Evolutionary conservation across 2,113 vertebrate species (phyloP).

Genomic region (Candoia aspera): DNA sequence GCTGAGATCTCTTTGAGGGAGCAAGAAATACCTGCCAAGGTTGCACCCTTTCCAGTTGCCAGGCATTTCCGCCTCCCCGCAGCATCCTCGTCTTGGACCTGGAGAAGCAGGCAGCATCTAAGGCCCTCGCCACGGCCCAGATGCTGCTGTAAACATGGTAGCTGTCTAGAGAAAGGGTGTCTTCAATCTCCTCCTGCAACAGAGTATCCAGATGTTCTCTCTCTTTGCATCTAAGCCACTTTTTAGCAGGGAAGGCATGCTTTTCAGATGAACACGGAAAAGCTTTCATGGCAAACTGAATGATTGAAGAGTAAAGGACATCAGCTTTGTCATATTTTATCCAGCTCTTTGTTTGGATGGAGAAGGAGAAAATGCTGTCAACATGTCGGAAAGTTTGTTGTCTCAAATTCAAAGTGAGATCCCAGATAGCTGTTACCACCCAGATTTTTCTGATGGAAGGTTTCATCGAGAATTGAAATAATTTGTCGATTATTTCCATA

Average conservation of each 20-base stretch:
- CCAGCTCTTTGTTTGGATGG: background rate
- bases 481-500: rapidly evolving
- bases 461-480: background rate
- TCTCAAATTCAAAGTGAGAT: background rate
- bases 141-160: background rate
- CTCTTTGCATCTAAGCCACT: background rate
- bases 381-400: background rate
- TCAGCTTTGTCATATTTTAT: background rate
- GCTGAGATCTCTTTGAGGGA: background rate
- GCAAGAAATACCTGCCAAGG: background rate
- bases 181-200: background rate
- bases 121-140: background rate
- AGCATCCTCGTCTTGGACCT: background rate
- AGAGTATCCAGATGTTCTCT: background rate
- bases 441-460: background rate
- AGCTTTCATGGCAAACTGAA: background rate
- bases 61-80: background rate
- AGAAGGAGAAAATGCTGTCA: background rate
- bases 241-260: background rate
- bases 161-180: background rate
- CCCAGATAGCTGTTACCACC: background rate
- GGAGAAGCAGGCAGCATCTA: background rate
- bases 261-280: background rate
- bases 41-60: background rate
- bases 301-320: background rate